These are phyloP conservation scores for Pseudopleuronectes americanus DNA, from an alignment of 2,797 vertebrate species.

Conservation along the genomic window DNA sequence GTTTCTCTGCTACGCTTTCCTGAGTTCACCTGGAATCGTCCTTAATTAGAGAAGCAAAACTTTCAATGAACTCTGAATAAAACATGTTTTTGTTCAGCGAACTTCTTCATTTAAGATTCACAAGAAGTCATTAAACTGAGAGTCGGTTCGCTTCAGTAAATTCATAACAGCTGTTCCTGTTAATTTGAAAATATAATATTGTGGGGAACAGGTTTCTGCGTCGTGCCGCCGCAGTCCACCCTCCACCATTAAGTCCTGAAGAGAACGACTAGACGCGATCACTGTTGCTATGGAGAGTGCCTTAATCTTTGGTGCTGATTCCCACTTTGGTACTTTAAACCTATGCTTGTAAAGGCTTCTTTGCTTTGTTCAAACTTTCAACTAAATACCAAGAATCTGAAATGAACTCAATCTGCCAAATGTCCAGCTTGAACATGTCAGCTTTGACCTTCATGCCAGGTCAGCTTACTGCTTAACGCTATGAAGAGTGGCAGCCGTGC, in stretches of 20 bases:
- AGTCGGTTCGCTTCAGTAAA: conserved; percentile 26
- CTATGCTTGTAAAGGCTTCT: not conserved
- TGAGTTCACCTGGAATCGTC: no score
- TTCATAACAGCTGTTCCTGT: conserved; percentile 34
- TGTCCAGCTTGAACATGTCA: conserved; percentile 40
- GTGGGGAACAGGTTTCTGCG: conserved; percentile 19
- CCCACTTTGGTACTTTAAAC: not conserved
- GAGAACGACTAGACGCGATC: not conserved
- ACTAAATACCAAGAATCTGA: conserved; percentile 7
- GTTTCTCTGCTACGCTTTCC: not conserved
- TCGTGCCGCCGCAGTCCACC: conserved; percentile 6
- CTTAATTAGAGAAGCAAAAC: not conserved
- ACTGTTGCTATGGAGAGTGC: conserved; percentile 1
- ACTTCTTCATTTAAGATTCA: conserved; percentile 29
- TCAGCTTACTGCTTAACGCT: conserved; percentile 43
- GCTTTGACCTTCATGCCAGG: conserved; percentile 66
- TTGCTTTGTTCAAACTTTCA: not conserved
- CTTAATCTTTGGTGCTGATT: not conserved
- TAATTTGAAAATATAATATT: conserved; percentile 31
- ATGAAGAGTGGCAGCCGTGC: conserved; percentile 45
- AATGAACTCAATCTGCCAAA: conserved; percentile 25
- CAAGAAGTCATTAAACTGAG: conserved; percentile 31
- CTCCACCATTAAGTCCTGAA: not conserved
- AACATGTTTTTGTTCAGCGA: conserved; percentile 16
- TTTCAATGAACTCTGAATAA: conserved; percentile 4